Evolutionary conservation across 2,888 invertebrate genomes (phyloP).

Genomic region (Lasioglossum pauxillum): DNA sequence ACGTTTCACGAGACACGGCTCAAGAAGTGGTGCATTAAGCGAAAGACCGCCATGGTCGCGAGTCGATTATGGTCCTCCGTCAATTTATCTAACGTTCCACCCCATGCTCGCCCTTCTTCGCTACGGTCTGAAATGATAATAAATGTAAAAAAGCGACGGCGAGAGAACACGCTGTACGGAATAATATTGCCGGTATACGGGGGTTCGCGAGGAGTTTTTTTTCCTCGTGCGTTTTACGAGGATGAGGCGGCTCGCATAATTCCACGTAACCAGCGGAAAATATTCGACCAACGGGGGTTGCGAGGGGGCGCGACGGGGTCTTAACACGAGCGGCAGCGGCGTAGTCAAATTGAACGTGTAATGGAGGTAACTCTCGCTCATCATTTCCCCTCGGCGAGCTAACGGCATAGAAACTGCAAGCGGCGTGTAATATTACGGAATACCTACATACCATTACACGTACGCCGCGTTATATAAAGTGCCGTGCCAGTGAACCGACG

Average conservation of each 20-base stretch:
- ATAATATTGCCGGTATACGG: constrained; percentile 2
- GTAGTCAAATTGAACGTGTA: constrained; percentile 66
- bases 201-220: background rate
- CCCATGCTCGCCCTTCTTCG: background rate
- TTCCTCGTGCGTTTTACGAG: constrained; percentile 11
- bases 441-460: constrained; percentile 73
- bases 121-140: background rate
- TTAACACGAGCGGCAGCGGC: constrained; percentile 32
- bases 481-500: constrained; percentile 22
- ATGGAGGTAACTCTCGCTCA: constrained; percentile 70
- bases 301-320: constrained; percentile 3
- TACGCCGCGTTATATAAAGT: constrained; percentile 52
- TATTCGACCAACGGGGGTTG: constrained; percentile 28
- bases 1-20: background rate
- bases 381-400: constrained; percentile 54
- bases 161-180: constrained; percentile 2
- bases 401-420: constrained; percentile 70
- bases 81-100: background rate
- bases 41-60: background rate
- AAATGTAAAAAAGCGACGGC: background rate
- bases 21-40: background rate
- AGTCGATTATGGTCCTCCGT: background rate
- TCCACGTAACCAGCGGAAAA: constrained; percentile 26
- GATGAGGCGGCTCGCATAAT: constrained; percentile 17
- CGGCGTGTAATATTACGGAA: constrained; percentile 78